phyloP scores from a whole-genome alignment of 2,888 invertebrate genomes.

The Sinopyrophorus schimmeli region DNA sequence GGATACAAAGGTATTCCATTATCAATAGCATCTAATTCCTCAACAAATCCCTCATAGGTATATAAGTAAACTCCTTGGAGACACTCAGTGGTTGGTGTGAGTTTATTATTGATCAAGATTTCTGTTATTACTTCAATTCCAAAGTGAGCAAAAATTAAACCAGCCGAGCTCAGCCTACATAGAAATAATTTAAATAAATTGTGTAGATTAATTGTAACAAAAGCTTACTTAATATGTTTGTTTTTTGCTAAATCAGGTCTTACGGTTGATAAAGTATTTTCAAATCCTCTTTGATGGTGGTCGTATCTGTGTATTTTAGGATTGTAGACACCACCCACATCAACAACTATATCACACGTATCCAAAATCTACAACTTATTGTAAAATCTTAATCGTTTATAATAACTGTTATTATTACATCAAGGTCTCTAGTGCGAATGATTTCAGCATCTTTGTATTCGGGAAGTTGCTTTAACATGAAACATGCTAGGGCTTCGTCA shows the following conservation, averaged over 20 bases:
- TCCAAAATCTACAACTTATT: slow-evolving; percentile 59
- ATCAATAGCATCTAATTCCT: slow-evolving; percentile 95
- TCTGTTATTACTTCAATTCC: slow-evolving; percentile 77
- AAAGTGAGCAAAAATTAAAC: slow-evolving; percentile 87
- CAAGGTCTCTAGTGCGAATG: slow-evolving; percentile 65
- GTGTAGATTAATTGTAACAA: too few relatives aligned
- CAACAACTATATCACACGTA: slow-evolving; percentile 90
- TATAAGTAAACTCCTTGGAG: slow-evolving; percentile 65
- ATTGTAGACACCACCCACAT: slow-evolving; percentile 89
- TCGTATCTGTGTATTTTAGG: slow-evolving; percentile 79
- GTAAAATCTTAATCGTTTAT: too few relatives aligned
- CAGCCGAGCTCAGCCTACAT: slow-evolving; percentile 93
- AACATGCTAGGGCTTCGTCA: slow-evolving; percentile 94
- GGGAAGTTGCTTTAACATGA: slow-evolving; percentile 81
- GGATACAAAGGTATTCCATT: slow-evolving; percentile 87
- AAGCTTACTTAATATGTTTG: slow-evolving; percentile 61
- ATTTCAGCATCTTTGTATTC: slow-evolving; percentile 81
- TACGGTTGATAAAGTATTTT: slow-evolving; percentile 67
- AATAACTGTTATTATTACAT: too few relatives aligned
- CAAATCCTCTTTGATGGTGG: slow-evolving; percentile 88
- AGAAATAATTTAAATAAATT: too few relatives aligned
- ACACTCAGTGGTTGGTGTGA: slow-evolving; percentile 57
- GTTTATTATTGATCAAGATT: slow-evolving; percentile 56
- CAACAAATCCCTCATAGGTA: slow-evolving; percentile 85
- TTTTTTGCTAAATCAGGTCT: slow-evolving; percentile 63